Conservation (phyloP, 2,113 vertebrate genomes). For the Dipodomys merriami region DNA sequence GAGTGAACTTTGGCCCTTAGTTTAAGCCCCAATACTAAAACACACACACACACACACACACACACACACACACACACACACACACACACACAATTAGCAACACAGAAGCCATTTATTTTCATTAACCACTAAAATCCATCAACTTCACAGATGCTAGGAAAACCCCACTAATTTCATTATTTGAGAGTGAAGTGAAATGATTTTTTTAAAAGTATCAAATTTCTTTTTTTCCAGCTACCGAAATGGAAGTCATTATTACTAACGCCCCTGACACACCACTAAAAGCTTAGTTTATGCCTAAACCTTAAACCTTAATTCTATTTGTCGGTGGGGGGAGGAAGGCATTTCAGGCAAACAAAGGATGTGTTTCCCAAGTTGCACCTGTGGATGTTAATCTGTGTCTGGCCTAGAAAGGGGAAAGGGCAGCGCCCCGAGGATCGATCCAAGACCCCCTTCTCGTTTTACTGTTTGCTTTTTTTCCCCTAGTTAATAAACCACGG, state of each 20-base stretch:
- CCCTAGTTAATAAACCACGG: slow-evolving; percentile 72
- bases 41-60: too few species aligned
- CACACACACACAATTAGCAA: not conserved
- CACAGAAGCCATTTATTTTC: slow-evolving; percentile 17
- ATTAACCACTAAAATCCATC: slow-evolving; percentile 33
- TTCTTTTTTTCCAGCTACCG: not conserved
- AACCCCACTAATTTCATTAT: not conserved
- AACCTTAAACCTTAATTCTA: slow-evolving; percentile 38
- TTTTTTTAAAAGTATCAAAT: slow-evolving; percentile 49
- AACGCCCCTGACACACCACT: not conserved
- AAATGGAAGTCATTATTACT: slow-evolving; percentile 47
- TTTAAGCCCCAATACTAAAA: too few species aligned
- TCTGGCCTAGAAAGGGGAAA: slow-evolving; percentile 49
- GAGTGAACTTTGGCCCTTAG: too few species aligned
- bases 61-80: too few species aligned
- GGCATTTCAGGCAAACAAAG: slow-evolving; percentile 32
- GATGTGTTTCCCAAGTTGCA: slow-evolving; percentile 47
- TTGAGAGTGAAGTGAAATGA: slow-evolving; percentile 25
- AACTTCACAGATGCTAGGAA: not conserved
- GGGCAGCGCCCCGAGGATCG: slow-evolving; percentile 33
- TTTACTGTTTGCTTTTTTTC: not conserved
- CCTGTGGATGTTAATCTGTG: slow-evolving; percentile 63
- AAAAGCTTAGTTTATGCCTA: slow-evolving; percentile 37
- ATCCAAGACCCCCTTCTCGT: slow-evolving; percentile 49
- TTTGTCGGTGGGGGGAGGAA: not conserved